phyloP scores from a whole-genome alignment of 1,140 invertebrate species.

The Proctacanthus coquilletti region DNA sequence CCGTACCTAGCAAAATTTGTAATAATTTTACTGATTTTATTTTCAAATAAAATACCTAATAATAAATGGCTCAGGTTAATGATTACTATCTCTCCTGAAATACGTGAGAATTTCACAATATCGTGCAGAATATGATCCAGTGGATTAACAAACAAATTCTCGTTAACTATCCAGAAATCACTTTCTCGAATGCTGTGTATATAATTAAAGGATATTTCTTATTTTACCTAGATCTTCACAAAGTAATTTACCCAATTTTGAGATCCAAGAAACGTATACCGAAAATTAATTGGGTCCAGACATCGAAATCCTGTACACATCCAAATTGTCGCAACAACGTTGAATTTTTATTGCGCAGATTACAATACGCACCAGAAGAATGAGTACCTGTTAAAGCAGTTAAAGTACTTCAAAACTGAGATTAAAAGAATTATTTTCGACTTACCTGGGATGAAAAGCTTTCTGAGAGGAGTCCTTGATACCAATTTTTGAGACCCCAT shows the following conservation, averaged over 20 bases:
- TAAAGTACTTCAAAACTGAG: slow-evolving; percentile 1
- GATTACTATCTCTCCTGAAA: slow-evolving; percentile 39
- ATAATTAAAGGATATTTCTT: too few species aligned
- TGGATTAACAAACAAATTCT: slow-evolving; percentile 36
- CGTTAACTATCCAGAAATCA: slow-evolving; percentile 44
- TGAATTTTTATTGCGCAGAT: slow-evolving; percentile 23
- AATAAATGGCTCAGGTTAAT: too few species aligned
- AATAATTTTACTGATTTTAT: neutral
- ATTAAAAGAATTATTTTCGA: neutral
- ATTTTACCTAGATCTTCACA: too few species aligned
- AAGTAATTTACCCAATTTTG: slow-evolving; percentile 39
- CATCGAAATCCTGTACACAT: slow-evolving; percentile 52
- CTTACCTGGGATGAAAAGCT: slow-evolving; percentile 20
- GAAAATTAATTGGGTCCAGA: slow-evolving; percentile 64
- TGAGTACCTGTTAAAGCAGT: slow-evolving; percentile 41
- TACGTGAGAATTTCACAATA: slow-evolving; percentile 35
- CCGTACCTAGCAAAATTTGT: too few species aligned
- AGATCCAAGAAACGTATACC: slow-evolving; percentile 70
- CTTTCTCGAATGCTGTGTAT: too few species aligned
- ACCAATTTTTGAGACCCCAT: slow-evolving; percentile 42
- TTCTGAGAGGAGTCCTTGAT: slow-evolving; percentile 23
- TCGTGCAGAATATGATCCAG: slow-evolving; percentile 34
- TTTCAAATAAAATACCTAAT: slow-evolving; percentile 2
- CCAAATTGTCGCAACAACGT: slow-evolving; percentile 31
- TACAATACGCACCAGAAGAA: slow-evolving; percentile 44